A percentile compares a stretch with the other conserved stretches of the same genome.
phyloP scores from a whole-genome alignment of 1,140 invertebrate species.

The Cydia fagiglandana region DNA sequence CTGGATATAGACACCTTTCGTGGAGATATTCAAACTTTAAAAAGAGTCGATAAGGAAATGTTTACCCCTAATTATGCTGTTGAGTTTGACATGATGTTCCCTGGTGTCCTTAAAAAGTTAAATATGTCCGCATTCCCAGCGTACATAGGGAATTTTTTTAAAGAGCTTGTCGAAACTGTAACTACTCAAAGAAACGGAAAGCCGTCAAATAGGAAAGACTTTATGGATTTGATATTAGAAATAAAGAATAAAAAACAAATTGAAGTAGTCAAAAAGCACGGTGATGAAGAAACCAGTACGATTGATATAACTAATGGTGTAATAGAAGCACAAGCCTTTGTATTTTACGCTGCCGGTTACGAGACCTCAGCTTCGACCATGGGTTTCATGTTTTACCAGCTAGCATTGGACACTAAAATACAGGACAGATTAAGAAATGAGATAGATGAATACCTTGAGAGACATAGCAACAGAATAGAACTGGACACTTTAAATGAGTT shows the following conservation, averaged over 20 bases:
- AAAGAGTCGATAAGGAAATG: conserved; percentile 42
- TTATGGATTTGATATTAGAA: conserved; percentile 53
- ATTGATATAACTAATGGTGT: conserved; percentile 50
- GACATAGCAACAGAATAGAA: conserved; percentile 58
- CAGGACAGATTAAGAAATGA: conserved; percentile 66
- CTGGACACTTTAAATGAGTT: conserved; percentile 71
- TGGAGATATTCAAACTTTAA: conserved; percentile 33
- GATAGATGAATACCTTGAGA: conserved; percentile 60
- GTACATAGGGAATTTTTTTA: conserved; percentile 43
- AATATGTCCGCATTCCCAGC: conserved; percentile 47
- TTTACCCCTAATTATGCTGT: conserved; percentile 34
- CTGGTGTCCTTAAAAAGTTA: conserved; percentile 46
- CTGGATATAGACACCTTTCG: conserved; percentile 70
- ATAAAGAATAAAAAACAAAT: conserved; percentile 45
- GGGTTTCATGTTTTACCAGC: conserved; percentile 55
- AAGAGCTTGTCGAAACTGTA: conserved; percentile 40
- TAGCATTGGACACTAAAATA: conserved; percentile 58
- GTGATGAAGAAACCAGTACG: conserved; percentile 14
- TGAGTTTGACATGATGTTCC: conserved; percentile 53
- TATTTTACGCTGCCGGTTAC: conserved; percentile 63
- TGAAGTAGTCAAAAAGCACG: neutral
- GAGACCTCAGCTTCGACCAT: conserved; percentile 53
- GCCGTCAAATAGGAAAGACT: conserved; percentile 45
- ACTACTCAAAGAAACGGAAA: conserved; percentile 42
- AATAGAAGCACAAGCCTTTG: conserved; percentile 62